Conservation (phyloP, 2,113 vertebrate species). For the Grus americana region DNA sequence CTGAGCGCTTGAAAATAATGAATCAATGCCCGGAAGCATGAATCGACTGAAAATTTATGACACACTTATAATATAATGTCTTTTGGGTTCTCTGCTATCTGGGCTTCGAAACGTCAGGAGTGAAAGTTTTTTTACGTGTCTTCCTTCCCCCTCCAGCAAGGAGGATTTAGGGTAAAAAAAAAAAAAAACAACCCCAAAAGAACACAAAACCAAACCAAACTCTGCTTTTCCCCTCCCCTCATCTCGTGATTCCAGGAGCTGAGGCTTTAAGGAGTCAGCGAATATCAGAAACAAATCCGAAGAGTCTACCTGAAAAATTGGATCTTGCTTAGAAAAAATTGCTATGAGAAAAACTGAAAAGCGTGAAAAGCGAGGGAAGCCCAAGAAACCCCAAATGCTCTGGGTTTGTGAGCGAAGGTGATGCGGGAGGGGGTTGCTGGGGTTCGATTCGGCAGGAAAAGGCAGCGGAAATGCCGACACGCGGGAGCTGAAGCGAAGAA, state of each 20-base stretch:
- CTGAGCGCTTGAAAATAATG: conserved; percentile 13
- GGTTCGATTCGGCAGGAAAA: not conserved
- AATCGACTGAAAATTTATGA: conserved; percentile 41
- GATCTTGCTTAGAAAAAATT: not conserved
- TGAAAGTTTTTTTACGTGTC: not conserved
- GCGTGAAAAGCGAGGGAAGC: fast-evolving
- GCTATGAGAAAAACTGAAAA: fast-evolving
- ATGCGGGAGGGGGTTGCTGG: fast-evolving
- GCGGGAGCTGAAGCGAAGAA: not conserved
- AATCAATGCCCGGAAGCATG: conserved; percentile 54
- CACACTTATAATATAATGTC: not conserved
- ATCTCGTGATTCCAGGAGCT: not conserved
- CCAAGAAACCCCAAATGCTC: fast-evolving
- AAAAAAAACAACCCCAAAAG: too few relatives aligned
- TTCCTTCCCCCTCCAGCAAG: not conserved
- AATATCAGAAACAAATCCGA: fast-evolving
- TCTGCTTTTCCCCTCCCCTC: not conserved
- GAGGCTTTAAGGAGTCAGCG: not conserved
- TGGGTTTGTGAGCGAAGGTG: fast-evolving
- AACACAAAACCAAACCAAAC: too few relatives aligned
- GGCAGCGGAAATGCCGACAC: not conserved
- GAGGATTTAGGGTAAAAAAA: not conserved
- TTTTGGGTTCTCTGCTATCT: not conserved
- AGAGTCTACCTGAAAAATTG: not conserved
- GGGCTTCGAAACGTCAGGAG: not conserved